Evolutionary conservation across 2,113 vertebrate species (phyloP).

Genomic region (Hucho hucho): DNA sequence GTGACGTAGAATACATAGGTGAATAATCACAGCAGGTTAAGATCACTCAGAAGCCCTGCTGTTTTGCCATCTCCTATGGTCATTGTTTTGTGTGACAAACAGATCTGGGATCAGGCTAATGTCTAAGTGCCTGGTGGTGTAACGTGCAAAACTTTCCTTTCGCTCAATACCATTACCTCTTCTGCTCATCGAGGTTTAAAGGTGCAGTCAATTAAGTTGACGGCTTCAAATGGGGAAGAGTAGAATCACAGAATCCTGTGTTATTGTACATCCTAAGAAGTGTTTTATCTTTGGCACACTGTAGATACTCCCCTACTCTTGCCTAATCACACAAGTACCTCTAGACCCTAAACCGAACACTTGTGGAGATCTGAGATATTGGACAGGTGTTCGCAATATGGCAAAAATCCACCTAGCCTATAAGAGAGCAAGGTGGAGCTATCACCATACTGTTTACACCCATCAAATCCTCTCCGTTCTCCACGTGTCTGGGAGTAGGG

Average conservation of each 20-base stretch:
- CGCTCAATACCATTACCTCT: conserved; percentile 30
- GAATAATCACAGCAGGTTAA: neutral
- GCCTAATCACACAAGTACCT: neutral
- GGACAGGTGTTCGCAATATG: neutral
- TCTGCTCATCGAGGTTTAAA: neutral
- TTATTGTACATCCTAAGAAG: conserved; percentile 5
- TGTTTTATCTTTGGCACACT: too few relatives aligned
- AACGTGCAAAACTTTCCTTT: conserved; percentile 6
- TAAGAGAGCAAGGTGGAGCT: too few relatives aligned
- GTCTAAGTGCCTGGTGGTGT: neutral
- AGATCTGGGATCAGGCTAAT: neutral
- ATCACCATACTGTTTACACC: neutral
- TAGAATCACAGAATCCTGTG: neutral
- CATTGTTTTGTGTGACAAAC: too few relatives aligned
- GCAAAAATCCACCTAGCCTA: too few relatives aligned
- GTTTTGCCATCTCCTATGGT: too few relatives aligned
- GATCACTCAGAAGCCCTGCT: neutral
- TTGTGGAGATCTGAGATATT: neutral
- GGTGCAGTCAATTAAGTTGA: conserved; percentile 26
- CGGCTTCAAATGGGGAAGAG: conserved; percentile 39
- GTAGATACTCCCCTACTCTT: too few relatives aligned
- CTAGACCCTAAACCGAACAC: neutral
- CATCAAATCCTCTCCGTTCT: neutral
- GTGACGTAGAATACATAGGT: too few relatives aligned
- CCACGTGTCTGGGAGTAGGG: too few relatives aligned